These are phyloP conservation scores for Cheilosia impressa DNA, from an alignment of 2,888 invertebrate species.

Conservation along the genomic window DNA sequence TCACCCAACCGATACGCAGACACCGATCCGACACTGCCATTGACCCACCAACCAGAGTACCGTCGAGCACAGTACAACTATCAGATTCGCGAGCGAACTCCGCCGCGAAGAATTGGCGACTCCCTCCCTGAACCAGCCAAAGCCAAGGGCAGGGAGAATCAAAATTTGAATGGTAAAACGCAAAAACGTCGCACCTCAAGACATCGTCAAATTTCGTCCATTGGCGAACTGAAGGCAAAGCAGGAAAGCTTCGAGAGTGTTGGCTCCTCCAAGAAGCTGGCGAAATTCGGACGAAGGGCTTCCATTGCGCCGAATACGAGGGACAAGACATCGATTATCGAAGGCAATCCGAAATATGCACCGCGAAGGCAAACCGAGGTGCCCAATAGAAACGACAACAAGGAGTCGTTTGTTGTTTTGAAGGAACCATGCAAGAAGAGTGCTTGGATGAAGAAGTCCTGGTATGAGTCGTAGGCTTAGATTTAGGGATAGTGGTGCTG, in stretches of 20 bases:
- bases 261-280: conserved; percentile 77
- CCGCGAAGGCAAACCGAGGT: conserved; percentile 70
- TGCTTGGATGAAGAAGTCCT: conserved; percentile 83
- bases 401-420: conserved; percentile 82
- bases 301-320: conserved; percentile 80
- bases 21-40: conserved; percentile 76
- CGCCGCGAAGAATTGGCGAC: conserved; percentile 76
- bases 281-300: conserved; percentile 82
- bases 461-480: conserved; percentile 80
- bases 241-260: conserved; percentile 79
- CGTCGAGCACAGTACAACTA: conserved; percentile 82
- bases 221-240: conserved; percentile 74
- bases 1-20: conserved; percentile 71
- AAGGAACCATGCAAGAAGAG: conserved; percentile 82
- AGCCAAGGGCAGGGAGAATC: conserved; percentile 60
- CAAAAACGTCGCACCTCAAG: conserved; percentile 77
- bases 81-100: conserved; percentile 80
- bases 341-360: conserved; percentile 81
- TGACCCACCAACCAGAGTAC: conserved; percentile 82
- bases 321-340: conserved; percentile 80
- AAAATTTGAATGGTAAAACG: conserved; percentile 58
- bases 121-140: conserved; percentile 42
- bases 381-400: conserved; percentile 74
- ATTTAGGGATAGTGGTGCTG: not conserved
- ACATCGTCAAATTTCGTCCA: conserved; percentile 76